Base-by-base conservation (phyloP, 2,888 invertebrate species). In the Noctua janthina region DNA sequence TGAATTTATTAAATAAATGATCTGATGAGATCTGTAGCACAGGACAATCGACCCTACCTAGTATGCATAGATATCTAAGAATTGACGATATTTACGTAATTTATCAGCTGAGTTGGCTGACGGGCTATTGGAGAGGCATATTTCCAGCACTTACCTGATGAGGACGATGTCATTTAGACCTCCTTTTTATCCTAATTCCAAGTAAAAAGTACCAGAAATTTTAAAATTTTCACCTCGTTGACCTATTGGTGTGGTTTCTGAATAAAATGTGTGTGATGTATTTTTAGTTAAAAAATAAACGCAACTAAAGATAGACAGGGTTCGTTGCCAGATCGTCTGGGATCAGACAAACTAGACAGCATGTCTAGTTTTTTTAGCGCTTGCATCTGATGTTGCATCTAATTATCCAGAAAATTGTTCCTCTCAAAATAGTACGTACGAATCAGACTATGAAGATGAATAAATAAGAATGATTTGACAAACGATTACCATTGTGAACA, bases 291-390 rank as follows among this genome's bases (percentile, higher is more conserved):
- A n/a, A 80, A 86, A 83, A 81, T 72, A 84, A 88, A 82, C 67
- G 46, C 17, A 59, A 79, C 81, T 88, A 87, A 88, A 85, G 67
- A 90, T 90, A 88, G 84, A 84, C 67, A 49, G 46, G 20, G 29
- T 79, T 68, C 67, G 76, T 35, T 88, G 90, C 87, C 88, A 88
- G 86, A 88, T 77, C 23, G 64, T 82, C 80, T 80, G 82, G 68
- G 46, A 75, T 54, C 56, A 66, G 54, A 72, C 43, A 59, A 71
- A 64, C 54, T 78, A 87, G 82, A 89, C 82, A 71, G 70, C 23
- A 46, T 74, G 80, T 77, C 78, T 87, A 75, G 69, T 78, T 72
- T 78, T 75, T 79, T 74, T 43, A 68, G 29, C 64, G 23, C 35
- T 84, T 74, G 67, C 35, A 75, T 87, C 35, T 62, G 43, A 62